These are phyloP conservation scores for Xestia xanthographa DNA, from an alignment of 2,888 invertebrate genomes.

Conservation along the genomic window DNA sequence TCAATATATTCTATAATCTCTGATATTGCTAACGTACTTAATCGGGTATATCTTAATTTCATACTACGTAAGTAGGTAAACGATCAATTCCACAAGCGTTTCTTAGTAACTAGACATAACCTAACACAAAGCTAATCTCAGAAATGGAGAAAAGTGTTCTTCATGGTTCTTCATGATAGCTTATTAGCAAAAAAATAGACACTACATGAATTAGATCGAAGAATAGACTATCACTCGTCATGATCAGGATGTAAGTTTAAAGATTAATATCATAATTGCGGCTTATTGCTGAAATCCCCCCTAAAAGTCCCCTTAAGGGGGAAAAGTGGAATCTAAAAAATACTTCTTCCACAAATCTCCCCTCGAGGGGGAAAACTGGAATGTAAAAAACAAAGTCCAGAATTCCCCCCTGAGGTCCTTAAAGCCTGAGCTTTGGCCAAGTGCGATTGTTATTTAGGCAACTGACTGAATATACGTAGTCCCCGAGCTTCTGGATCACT, in stretches of 20 bases:
- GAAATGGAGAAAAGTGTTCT: constrained; percentile 20
- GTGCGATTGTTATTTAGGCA: constrained; percentile 56
- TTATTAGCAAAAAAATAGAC: constrained; percentile 69
- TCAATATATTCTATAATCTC: background rate
- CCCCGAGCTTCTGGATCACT: background rate
- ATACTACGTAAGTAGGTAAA: background rate
- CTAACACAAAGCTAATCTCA: constrained; percentile 9
- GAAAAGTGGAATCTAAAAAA: no score
- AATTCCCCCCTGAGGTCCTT: no score
- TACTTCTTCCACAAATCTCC: no score
- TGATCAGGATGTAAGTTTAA: constrained; percentile 28
- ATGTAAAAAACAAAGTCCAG: no score
- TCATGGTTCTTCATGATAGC: constrained; percentile 68
- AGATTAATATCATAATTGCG: constrained; percentile 16
- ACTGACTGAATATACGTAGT: background rate
- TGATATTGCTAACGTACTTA: background rate
- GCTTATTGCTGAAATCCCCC: no score
- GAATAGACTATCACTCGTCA: constrained; percentile 56
- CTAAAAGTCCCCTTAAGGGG: no score
- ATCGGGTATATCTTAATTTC: background rate
- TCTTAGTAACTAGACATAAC: background rate
- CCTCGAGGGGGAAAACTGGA: no score
- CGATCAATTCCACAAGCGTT: background rate
- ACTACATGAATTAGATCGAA: constrained; percentile 57
- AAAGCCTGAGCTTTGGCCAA: no score